These are phyloP conservation scores for Leptoteleia sp. DNA, from an alignment of 1,140 invertebrate species.

Conservation along the genomic window DNA sequence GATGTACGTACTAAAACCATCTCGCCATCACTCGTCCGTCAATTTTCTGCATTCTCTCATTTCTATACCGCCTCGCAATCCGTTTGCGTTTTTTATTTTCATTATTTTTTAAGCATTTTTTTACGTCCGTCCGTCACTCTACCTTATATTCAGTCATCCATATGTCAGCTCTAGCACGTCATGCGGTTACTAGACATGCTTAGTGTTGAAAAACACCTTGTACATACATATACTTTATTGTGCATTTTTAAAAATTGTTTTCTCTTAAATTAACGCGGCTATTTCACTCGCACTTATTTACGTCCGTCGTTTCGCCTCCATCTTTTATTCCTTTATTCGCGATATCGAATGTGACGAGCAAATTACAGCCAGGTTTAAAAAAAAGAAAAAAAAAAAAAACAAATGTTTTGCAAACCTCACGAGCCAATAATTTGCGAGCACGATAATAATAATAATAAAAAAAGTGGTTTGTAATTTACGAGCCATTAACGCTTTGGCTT, in stretches of 20 bases:
- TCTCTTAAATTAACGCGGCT: slow-evolving; percentile 18
- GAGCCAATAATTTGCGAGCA: too few species aligned
- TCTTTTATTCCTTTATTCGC: too few species aligned
- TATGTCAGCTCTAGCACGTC: slow-evolving; percentile 63
- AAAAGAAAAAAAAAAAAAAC: too few species aligned
- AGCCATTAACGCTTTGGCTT: too few species aligned
- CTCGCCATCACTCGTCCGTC: slow-evolving; percentile 59
- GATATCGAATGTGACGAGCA: too few species aligned
- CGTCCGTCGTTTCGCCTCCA: too few species aligned
- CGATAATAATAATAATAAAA: too few species aligned
- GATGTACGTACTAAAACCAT: slow-evolving; percentile 57
- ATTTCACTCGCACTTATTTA: slow-evolving; percentile 12
- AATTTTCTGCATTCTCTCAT: slow-evolving; percentile 64
- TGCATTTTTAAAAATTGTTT: slow-evolving; percentile 36
- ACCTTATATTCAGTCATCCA: slow-evolving; percentile 61
- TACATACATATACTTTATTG: slow-evolving; percentile 45
- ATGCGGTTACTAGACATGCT: slow-evolving; percentile 58
- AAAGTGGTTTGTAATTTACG: too few species aligned
- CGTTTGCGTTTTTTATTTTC: slow-evolving; percentile 62
- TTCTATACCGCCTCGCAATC: slow-evolving; percentile 64
- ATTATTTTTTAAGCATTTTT: slow-evolving; percentile 65
- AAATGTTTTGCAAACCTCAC: too few species aligned
- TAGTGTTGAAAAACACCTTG: slow-evolving; percentile 54
- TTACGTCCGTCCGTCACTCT: slow-evolving; percentile 61
- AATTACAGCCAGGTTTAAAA: too few species aligned